Evolutionary conservation across 2,888 invertebrate genomes (phyloP).

Genomic region (Allophyes oxyacanthae): DNA sequence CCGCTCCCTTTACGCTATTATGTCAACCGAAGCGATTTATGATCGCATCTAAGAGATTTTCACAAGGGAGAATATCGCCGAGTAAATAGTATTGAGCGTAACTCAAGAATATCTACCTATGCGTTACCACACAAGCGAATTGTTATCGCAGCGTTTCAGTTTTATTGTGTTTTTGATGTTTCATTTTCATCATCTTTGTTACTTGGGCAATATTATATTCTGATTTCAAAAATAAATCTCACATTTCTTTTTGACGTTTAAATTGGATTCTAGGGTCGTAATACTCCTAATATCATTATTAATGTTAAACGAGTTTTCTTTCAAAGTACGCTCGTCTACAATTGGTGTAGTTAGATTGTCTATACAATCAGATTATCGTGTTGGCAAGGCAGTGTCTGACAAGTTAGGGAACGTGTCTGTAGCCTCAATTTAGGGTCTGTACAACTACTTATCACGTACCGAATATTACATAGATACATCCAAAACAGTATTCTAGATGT

Average conservation of each 20-base stretch:
- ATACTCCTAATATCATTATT: conserved; percentile 20
- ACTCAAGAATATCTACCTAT: conserved; percentile 62
- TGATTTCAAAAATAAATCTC: conserved; percentile 42
- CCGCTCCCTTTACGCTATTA: conserved; percentile 86
- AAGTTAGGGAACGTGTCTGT: conserved; percentile 36
- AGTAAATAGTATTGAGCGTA: conserved; percentile 80
- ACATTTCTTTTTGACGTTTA: conserved; percentile 22
- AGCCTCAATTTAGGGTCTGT: conserved; percentile 29
- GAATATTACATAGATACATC: conserved; percentile 14
- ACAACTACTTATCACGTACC: conserved; percentile 37
- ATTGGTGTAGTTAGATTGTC: conserved; percentile 32
- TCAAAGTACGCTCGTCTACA: conserved; percentile 11
- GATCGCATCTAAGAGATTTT: conserved; percentile 85
- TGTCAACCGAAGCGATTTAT: conserved; percentile 87
- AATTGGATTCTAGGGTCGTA: conserved; percentile 18
- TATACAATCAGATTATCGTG: conserved; percentile 51
- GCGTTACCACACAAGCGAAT: conserved; percentile 55
- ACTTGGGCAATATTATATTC: conserved; percentile 45
- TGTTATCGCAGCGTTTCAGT: conserved; percentile 47
- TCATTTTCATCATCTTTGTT: conserved; percentile 53
- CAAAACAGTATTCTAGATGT: neutral
- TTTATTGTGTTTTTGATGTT: conserved; percentile 52
- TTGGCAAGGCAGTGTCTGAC: conserved; percentile 45
- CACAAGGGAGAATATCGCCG: conserved; percentile 76
- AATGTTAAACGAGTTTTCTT: conserved; percentile 19